Conservation (phyloP, 1,140 invertebrate genomes). For the Grapholita molesta region DNA sequence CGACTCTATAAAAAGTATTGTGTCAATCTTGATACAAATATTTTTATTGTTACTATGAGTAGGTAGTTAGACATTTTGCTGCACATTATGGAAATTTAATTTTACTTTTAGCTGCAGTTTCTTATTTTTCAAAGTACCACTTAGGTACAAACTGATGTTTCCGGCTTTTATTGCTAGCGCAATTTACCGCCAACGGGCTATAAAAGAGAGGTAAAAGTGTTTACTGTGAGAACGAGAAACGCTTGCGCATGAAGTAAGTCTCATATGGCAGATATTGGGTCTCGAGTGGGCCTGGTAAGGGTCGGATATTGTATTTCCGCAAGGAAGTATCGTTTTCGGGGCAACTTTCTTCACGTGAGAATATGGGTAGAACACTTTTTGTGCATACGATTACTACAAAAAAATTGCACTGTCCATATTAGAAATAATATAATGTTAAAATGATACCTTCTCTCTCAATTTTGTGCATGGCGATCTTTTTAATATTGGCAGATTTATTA, state of each 20-base stretch:
- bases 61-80: no score
- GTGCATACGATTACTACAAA: not conserved
- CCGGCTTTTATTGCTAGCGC: not conserved
- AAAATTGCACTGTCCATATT: not conserved
- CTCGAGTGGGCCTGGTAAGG: not conserved
- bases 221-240: not conserved
- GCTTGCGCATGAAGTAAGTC: not conserved
- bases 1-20: not conserved
- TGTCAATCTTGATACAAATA: not conserved
- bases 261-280: not conserved
- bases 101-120: not conserved
- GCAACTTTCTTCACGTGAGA: conserved; percentile 12
- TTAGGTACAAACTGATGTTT: not conserved
- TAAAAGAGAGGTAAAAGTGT: not conserved
- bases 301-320: conserved; percentile 13
- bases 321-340: conserved; percentile 3
- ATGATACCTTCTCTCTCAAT: no score
- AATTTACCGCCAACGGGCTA: not conserved
- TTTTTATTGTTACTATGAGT: no score
- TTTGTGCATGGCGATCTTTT: no score
- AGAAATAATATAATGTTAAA: no score
- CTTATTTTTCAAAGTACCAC: not conserved
- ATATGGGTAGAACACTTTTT: not conserved
- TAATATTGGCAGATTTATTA: no score
- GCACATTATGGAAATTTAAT: not conserved